Evolutionary conservation across 2,888 invertebrate genomes (phyloP).

Genomic region (Oscheius myriophilus): DNA sequence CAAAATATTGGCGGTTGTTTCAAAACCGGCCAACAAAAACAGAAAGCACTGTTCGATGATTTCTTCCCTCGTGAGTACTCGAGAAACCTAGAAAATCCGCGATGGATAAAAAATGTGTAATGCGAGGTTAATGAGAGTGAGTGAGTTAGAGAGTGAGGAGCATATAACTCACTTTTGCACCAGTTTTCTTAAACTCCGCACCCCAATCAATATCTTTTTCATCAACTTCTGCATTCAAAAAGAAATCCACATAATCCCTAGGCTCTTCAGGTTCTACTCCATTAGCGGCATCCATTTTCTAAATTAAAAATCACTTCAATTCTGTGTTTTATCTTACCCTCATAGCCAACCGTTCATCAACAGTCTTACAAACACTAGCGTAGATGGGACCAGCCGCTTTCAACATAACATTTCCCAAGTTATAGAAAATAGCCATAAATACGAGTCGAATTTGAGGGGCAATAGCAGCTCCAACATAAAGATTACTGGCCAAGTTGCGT

Average conservation of each 20-base stretch:
- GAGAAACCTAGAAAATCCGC: slow-evolving; percentile 25
- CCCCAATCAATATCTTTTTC: slow-evolving; percentile 30
- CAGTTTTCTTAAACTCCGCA: slow-evolving; percentile 27
- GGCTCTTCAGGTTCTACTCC: slow-evolving; percentile 34
- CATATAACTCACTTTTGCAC: slow-evolving; percentile 1
- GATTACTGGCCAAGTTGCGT: slow-evolving; percentile 17
- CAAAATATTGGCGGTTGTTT: slow-evolving; percentile 74
- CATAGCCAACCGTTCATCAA: slow-evolving; percentile 36
- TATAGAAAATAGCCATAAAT: slow-evolving; percentile 31
- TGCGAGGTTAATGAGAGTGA: too few relatives aligned
- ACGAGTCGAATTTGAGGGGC: slow-evolving; percentile 20
- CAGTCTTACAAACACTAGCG: slow-evolving; percentile 23
- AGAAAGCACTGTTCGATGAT: slow-evolving; percentile 72
- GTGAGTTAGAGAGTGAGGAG: too few relatives aligned
- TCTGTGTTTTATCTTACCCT: slow-evolving; percentile 12
- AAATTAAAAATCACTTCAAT: not conserved
- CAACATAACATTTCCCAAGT: too few relatives aligned
- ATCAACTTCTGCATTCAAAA: slow-evolving; percentile 52
- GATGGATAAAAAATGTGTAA: too few relatives aligned
- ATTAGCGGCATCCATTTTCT: slow-evolving; percentile 28
- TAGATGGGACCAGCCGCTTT: slow-evolving; percentile 11
- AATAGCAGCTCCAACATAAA: slow-evolving; percentile 27
- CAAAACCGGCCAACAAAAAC: slow-evolving; percentile 75
- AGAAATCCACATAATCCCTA: slow-evolving; percentile 58
- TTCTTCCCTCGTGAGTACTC: slow-evolving; percentile 53